These are phyloP conservation scores for Osmerus mordax DNA, from an alignment of 2,113 vertebrate genomes.

Conservation along the genomic window DNA sequence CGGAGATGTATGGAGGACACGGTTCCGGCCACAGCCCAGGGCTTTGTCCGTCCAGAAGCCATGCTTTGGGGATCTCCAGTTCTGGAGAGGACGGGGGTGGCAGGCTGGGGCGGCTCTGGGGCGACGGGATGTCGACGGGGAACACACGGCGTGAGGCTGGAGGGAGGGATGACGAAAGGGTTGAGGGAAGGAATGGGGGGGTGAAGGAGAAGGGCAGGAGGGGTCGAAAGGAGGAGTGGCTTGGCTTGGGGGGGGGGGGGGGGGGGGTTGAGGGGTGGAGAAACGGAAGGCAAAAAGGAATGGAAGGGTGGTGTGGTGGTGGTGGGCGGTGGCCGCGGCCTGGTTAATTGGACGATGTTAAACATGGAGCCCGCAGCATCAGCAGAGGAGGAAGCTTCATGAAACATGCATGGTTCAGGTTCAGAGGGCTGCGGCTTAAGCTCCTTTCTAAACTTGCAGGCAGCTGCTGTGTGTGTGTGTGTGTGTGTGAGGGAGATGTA, in stretches of 20 bases:
- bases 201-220: no score
- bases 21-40: neutral
- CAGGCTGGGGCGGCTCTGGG: neutral
- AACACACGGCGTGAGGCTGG: neutral
- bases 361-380: neutral
- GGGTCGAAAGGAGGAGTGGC: no score
- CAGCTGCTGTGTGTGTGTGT: neutral
- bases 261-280: no score
- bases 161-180: no score
- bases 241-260: no score
- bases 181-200: no score
- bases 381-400: neutral
- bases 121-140: constrained; percentile 1
- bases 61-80: neutral
- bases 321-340: neutral
- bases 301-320: neutral
- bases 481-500: neutral
- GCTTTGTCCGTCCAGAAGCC: neutral
- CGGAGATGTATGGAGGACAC: neutral
- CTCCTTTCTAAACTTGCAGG: neutral
- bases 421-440: neutral
- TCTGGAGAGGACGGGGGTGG: no score
- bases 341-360: constrained; percentile 7
- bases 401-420: constrained; percentile 16
- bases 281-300: no score